Conservation (phyloP, 2,888 invertebrate species). For the Acanthosepion esculentum region DNA sequence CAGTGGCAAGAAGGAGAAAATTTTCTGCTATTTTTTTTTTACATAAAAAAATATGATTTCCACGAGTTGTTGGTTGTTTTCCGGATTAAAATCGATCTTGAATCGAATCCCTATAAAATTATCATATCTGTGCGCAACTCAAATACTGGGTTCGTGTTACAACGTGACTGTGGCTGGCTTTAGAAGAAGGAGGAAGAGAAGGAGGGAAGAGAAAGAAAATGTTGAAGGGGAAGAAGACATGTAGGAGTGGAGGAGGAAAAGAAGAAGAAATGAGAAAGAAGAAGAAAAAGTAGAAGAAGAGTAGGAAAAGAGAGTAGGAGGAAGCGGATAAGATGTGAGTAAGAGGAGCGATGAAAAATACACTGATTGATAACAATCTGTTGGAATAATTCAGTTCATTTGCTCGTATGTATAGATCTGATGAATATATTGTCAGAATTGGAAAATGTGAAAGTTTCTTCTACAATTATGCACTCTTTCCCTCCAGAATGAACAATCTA, state of each 20-base stretch:
- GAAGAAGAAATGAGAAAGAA: background rate
- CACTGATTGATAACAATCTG: too few relatives aligned
- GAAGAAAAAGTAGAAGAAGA: background rate
- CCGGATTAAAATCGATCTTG: background rate
- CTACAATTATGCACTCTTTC: too few relatives aligned
- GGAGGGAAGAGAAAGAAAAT: background rate
- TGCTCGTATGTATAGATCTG: too few relatives aligned
- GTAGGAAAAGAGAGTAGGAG: background rate
- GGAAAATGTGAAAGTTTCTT: too few relatives aligned
- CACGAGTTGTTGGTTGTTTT: background rate
- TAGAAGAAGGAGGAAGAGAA: background rate
- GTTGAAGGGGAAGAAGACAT: background rate
- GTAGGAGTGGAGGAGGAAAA: background rate
- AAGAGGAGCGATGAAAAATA: too few relatives aligned
- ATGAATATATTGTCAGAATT: too few relatives aligned
- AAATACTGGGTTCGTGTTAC: background rate
- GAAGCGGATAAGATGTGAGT: background rate
- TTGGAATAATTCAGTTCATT: too few relatives aligned
- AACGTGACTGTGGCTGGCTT: too few relatives aligned
- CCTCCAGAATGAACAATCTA: too few relatives aligned
- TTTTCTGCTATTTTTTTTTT: background rate
- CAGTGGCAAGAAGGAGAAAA: background rate
- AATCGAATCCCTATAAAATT: background rate
- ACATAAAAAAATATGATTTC: background rate
- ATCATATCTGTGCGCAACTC: background rate